Evolutionary conservation across 2,113 vertebrate genomes (phyloP).

Genomic region (Tiliqua scincoides): DNA sequence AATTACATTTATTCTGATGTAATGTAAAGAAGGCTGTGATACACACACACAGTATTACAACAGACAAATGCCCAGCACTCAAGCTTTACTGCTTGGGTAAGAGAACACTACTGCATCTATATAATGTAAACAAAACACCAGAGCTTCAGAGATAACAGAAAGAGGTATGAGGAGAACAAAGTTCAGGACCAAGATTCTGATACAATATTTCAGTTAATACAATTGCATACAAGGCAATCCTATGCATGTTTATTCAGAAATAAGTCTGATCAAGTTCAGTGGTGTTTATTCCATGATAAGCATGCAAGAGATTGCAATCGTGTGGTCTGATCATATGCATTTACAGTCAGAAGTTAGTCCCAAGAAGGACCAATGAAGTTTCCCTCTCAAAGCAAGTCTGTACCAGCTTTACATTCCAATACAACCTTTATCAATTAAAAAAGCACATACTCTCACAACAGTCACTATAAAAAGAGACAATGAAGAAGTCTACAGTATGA

Average conservation of each 20-base stretch:
- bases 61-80: too few relatives aligned
- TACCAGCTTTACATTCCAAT: background rate
- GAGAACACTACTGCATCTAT: background rate
- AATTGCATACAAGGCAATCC: background rate
- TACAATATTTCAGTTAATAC: background rate
- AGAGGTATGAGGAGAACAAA: background rate
- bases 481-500: background rate
- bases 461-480: background rate
- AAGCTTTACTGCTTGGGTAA: background rate
- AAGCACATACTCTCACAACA: background rate
- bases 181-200: background rate
- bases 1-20: too few relatives aligned
- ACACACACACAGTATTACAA: too few relatives aligned
- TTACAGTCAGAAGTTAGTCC: background rate
- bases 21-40: too few relatives aligned
- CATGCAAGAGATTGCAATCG: background rate
- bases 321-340: background rate
- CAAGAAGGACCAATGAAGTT: background rate
- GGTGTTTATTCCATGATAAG: background rate
- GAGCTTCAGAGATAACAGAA: background rate
- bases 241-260: background rate
- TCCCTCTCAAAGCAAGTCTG: background rate
- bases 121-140: background rate
- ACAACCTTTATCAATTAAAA: background rate
- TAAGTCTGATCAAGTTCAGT: background rate